These are phyloP conservation scores for Drosophila ustulata DNA, from an alignment of 2,888 invertebrate genomes.

Conservation along the genomic window DNA sequence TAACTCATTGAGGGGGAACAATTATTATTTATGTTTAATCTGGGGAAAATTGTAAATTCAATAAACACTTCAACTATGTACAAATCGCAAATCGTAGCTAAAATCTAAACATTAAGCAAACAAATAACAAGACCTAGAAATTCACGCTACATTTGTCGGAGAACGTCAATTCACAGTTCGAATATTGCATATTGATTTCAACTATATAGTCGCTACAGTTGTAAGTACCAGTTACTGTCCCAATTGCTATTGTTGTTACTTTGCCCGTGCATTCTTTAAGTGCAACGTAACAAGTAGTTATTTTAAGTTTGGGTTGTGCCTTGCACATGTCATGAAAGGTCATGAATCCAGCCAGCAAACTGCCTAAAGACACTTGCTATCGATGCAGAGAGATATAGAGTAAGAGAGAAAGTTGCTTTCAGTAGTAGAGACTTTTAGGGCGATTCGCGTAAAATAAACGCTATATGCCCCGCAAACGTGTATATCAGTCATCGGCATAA, in stretches of 20 bases:
- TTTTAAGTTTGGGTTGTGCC: conserved; percentile 12
- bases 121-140: conserved; percentile 66
- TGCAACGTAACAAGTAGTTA: conserved; percentile 22
- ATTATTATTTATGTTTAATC: conserved; percentile 26
- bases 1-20: conserved; percentile 24
- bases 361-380: conserved; percentile 24
- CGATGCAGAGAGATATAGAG: conserved; percentile 31
- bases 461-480: conserved; percentile 83
- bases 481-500: conserved; percentile 86
- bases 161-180: conserved; percentile 64
- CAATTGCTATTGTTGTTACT: not conserved
- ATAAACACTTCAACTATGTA: conserved; percentile 73
- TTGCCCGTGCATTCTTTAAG: conserved; percentile 13
- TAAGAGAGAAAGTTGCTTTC: conserved; percentile 42
- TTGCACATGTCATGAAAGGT: conserved; percentile 31
- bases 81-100: conserved; percentile 52
- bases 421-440: conserved; percentile 81
- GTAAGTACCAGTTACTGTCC: conserved; percentile 10
- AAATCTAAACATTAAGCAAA: conserved; percentile 61
- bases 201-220: conserved; percentile 28
- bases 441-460: conserved; percentile 82
- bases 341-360: conserved; percentile 17
- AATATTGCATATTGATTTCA: conserved; percentile 65
- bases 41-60: conserved; percentile 38
- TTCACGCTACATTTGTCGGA: conserved; percentile 46